These are phyloP conservation scores for Nesidiocoris tenuis DNA, from an alignment of 2,888 invertebrate genomes.

Conservation along the genomic window DNA sequence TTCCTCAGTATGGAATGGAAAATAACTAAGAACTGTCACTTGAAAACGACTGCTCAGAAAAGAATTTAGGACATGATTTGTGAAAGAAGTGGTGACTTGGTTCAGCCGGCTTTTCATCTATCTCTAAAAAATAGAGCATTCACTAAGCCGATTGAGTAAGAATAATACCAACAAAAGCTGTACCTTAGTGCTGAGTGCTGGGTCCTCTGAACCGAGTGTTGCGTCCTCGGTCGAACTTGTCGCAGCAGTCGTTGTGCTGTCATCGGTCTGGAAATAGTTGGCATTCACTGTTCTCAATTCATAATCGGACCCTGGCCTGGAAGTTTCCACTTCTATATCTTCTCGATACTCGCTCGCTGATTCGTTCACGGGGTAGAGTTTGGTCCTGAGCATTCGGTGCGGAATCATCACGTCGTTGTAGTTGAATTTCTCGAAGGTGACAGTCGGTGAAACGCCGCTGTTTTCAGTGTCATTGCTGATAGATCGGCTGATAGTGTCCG, in stretches of 20 bases:
- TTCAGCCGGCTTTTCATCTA: too few species aligned
- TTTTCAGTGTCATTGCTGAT: not conserved
- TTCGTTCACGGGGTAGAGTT: slow-evolving; percentile 16
- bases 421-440: slow-evolving; percentile 20
- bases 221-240: not conserved
- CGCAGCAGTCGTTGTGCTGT: not conserved
- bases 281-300: not conserved
- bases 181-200: slow-evolving; percentile 26
- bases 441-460: not conserved
- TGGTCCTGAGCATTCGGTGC: not conserved
- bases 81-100: too few species aligned
- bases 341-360: not conserved
- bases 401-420: slow-evolving; percentile 10
- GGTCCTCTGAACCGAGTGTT: too few species aligned
- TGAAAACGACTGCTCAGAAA: too few species aligned
- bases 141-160: too few species aligned
- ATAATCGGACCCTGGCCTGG: not conserved
- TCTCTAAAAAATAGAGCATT: too few species aligned
- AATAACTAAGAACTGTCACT: too few species aligned
- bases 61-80: too few species aligned
- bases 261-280: not conserved
- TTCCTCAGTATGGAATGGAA: too few species aligned
- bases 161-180: too few species aligned
- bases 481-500: not conserved
- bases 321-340: slow-evolving; percentile 1